A percentile compares a stretch with the other conserved stretches of the same genome.
Evolutionary conservation across 2,797 vertebrate species (phyloP).

Genomic region (Netta rufina): DNA sequence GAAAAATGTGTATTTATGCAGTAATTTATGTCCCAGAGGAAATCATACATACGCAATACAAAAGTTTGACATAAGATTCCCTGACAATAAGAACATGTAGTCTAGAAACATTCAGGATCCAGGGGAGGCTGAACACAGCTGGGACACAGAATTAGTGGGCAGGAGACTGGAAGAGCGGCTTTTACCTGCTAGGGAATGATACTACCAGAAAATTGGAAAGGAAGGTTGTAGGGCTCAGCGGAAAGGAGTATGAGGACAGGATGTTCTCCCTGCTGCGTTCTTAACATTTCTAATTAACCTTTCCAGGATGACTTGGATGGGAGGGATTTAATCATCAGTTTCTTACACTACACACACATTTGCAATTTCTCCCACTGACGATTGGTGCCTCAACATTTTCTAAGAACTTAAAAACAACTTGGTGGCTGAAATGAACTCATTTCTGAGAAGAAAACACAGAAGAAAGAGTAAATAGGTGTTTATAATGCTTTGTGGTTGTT

Average conservation of each 20-base stretch:
- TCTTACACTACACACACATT: not conserved
- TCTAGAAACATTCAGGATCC: not conserved
- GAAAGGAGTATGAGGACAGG: not conserved
- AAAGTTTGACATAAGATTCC: not conserved
- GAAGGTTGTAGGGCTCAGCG: not conserved
- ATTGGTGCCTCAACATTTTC: not conserved
- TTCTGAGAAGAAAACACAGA: not conserved
- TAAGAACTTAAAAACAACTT: not conserved
- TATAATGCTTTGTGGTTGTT: not conserved
- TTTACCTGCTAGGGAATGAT: not conserved
- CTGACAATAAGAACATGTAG: not conserved
- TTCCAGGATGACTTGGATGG: not conserved
- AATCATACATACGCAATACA: not conserved
- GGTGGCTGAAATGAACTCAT: not conserved
- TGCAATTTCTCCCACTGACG: not conserved
- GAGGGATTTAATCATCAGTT: not conserved
- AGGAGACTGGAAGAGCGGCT: not conserved
- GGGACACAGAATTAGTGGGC: not conserved
- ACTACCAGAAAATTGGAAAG: not conserved
- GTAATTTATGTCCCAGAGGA: constrained; percentile 11
- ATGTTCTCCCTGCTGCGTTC: not conserved
- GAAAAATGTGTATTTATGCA: not conserved
- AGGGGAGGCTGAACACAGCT: not conserved
- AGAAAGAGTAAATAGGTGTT: not conserved
- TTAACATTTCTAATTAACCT: constrained; percentile 19